Base-by-base conservation (phyloP, 2,113 vertebrate species). In the Polypterus bichir region DNA sequence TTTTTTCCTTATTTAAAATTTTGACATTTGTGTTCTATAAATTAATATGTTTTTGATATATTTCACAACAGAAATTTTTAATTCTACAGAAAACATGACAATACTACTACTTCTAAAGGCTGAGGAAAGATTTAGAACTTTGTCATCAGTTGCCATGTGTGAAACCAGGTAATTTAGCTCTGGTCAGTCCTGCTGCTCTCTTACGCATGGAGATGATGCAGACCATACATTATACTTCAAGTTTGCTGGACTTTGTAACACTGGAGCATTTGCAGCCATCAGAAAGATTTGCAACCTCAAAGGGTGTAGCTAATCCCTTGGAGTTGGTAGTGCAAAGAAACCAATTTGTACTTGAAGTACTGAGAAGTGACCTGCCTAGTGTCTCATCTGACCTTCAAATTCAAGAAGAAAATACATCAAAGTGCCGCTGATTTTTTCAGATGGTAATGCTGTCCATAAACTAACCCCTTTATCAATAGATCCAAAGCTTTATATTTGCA, bases 271-370 rank as follows among this genome's bases (percentile, higher is more conserved):
- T 57, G 9, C 68, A 56, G 45, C 10, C 52, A 10, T 60, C 68
- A 47, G 51, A 60, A 62, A 48, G 47, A 65, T 62, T 54, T 60
- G 47, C 62, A 55, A 57, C 63, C 60, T 68, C 69, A 74, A 72
- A 72, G 65, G 61, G 44, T 47, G 62, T 68, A 69, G 73, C 73
- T 70, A 53, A 64, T 10, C 54, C 47, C 49, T 44, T 56, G 60
- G 59, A 64, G 60, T 52, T 52, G 52, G 61, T 66, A 65, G 64
- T 69, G 65, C 70, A 54, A 68, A 78, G 66, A 73, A 75, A 72
- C 69, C 69, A 71, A 79, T 78, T 75, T 74, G 71, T 74, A 59
- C 66, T 68, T 75, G 67, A 75, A 75, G 73, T 75, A 71, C 58
- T 61, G 66, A 69, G 64, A 59, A 49, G 65, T 62, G 70, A 72